Conservation (phyloP, 1,140 invertebrate genomes). For the Zaprionus africanus region DNA sequence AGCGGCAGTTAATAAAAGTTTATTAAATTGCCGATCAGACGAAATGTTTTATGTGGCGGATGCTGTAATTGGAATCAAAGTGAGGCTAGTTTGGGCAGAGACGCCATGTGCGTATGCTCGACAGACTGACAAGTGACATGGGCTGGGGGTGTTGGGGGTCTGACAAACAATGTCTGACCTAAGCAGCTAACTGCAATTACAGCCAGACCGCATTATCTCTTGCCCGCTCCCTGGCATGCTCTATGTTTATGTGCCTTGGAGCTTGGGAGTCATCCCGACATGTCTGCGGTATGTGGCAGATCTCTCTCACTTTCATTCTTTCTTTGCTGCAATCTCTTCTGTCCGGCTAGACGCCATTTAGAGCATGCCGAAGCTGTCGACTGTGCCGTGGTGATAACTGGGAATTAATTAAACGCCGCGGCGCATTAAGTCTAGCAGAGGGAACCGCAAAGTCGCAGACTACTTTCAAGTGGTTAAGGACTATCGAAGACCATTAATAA, state of each 20-base stretch:
- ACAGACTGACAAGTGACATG: background rate
- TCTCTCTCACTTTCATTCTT: slow-evolving; percentile 6
- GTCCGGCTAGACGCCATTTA: slow-evolving; percentile 63
- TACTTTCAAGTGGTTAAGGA: slow-evolving; percentile 2
- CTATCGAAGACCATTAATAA: slow-evolving; percentile 47
- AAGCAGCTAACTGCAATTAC: slow-evolving; percentile 68
- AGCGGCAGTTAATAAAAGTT: slow-evolving; percentile 22
- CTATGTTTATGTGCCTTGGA: slow-evolving; percentile 57
- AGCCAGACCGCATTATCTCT: slow-evolving; percentile 64
- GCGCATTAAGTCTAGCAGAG: slow-evolving; percentile 62
- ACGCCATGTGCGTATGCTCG: background rate
- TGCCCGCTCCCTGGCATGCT: slow-evolving; percentile 20
- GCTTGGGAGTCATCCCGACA: slow-evolving; percentile 47
- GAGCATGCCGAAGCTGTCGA: slow-evolving; percentile 45
- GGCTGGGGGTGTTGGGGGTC: background rate
- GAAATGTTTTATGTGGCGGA: slow-evolving; percentile 9
- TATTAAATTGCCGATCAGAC: slow-evolving; percentile 17
- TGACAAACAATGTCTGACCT: slow-evolving; percentile 42
- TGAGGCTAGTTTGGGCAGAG: slow-evolving; percentile 16
- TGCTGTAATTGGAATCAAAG: slow-evolving; percentile 19
- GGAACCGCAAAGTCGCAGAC: slow-evolving; percentile 45
- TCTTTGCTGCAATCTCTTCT: slow-evolving; percentile 30
- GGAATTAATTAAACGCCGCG: slow-evolving; percentile 71
- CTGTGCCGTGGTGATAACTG: slow-evolving; percentile 66
- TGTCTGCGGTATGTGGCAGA: slow-evolving; percentile 76